Percentiles rank a stretch among this genome's conserved stretches.
These are phyloP conservation scores for Gallinago solitaria DNA, from an alignment of 2,797 vertebrate species.

Conservation along the genomic window DNA sequence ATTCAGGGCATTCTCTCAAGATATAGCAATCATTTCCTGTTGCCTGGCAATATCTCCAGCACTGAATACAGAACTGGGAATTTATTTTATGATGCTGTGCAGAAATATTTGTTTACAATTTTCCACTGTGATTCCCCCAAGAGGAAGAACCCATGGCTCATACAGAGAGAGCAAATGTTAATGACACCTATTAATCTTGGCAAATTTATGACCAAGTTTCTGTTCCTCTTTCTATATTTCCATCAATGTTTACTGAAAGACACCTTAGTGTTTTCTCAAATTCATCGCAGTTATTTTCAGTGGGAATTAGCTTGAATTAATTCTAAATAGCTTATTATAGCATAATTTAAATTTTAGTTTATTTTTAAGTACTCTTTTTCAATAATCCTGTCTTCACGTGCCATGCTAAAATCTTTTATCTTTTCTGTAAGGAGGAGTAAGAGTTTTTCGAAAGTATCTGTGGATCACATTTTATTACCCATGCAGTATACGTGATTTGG, in stretches of 20 bases:
- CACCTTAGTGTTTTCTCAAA: neutral
- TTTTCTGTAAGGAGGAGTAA: neutral
- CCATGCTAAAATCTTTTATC: neutral
- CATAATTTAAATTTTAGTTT: neutral
- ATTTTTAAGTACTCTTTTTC: neutral
- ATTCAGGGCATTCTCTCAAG: conserved; percentile 19
- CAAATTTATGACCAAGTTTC: conserved; percentile 46
- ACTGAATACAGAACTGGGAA: conserved; percentile 1
- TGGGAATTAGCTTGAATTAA: neutral
- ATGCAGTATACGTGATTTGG: neutral
- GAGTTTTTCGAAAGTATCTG: neutral
- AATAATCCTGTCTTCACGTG: neutral
- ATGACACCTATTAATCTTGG: conserved; percentile 18
- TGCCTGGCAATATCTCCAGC: conserved; percentile 36
- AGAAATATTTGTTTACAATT: conserved; percentile 57
- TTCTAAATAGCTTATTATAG: neutral
- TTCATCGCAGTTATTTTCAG: neutral
- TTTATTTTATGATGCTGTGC: conserved; percentile 51
- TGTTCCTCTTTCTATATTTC: conserved; percentile 22
- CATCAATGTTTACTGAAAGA: conserved; percentile 15
- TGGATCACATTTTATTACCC: neutral
- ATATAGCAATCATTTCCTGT: conserved; percentile 32
- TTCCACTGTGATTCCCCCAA: conserved; percentile 51
- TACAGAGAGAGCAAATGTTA: neutral
- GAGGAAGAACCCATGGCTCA: conserved; percentile 38